These are phyloP conservation scores for Epirrhoe alternata DNA, from an alignment of 2,888 invertebrate species.

Conservation along the genomic window DNA sequence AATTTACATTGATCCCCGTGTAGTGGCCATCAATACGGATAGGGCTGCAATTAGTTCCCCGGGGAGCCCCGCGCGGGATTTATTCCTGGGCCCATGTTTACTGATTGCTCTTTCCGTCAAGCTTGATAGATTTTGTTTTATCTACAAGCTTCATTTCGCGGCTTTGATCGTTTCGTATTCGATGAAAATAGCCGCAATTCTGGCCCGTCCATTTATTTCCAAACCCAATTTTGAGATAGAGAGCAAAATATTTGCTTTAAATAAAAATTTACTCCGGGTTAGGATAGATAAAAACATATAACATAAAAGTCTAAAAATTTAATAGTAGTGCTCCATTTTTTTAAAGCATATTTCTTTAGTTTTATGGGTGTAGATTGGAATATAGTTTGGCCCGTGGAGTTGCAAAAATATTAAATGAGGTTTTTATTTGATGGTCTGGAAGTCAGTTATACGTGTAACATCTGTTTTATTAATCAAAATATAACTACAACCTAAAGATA, in stretches of 20 bases:
- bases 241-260: too few relatives aligned
- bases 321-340: background rate
- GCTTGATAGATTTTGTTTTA: slow-evolving; percentile 29
- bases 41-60: slow-evolving; percentile 80
- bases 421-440: too few relatives aligned
- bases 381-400: too few relatives aligned
- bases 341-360: too few relatives aligned
- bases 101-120: slow-evolving; percentile 58
- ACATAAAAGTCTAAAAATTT: background rate
- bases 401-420: too few relatives aligned
- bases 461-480: too few relatives aligned
- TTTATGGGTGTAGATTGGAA: too few relatives aligned
- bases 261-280: too few relatives aligned
- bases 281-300: too few relatives aligned
- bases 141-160: slow-evolving; percentile 3
- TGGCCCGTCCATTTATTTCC: background rate
- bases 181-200: background rate
- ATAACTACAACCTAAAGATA: too few relatives aligned
- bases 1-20: slow-evolving; percentile 77
- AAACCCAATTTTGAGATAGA: background rate
- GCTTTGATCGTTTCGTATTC: background rate
- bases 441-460: too few relatives aligned
- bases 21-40: slow-evolving; percentile 79
- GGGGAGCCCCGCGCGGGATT: slow-evolving; percentile 67
- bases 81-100: slow-evolving; percentile 72